Conservation (phyloP, 2,888 invertebrate species). For the Blera fallax region DNA sequence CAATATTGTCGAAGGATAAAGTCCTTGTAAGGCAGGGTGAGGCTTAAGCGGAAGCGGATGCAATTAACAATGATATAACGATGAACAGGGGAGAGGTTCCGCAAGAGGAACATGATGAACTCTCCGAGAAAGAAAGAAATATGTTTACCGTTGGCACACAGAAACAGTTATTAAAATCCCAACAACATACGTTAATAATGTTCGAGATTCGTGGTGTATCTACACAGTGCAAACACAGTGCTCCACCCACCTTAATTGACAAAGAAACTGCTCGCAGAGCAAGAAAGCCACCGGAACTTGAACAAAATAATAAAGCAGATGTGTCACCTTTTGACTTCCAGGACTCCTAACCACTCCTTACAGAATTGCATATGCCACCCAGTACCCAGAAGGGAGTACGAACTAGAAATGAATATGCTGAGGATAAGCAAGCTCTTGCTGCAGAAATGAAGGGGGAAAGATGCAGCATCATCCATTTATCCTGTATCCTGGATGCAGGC, state of each 20-base stretch:
- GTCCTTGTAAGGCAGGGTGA: conserved; percentile 4
- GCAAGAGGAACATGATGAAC: conserved; percentile 14
- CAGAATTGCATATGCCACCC: conserved; percentile 4
- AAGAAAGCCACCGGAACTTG: conserved; percentile 34
- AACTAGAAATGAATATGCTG: conserved; percentile 28
- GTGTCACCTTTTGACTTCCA: conserved; percentile 42
- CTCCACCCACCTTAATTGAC: conserved; percentile 47
- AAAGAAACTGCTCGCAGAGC: conserved; percentile 44
- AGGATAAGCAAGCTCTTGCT: conserved; percentile 30
- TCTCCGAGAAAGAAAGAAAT: conserved; percentile 20
- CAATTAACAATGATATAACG: conserved; percentile 60
- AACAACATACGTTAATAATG: conserved; percentile 57
- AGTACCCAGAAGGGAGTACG: background rate
- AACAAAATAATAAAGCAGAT: conserved; percentile 59
- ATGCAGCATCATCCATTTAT: conserved; percentile 20
- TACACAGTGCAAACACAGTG: conserved; percentile 27
- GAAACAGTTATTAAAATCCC: conserved; percentile 63
- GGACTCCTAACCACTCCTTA: background rate
- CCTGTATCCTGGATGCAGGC: conserved; percentile 42
- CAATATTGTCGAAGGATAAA: conserved; percentile 23
- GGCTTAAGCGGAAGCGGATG: conserved; percentile 39
- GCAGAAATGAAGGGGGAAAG: conserved; percentile 18
- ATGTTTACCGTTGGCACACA: conserved; percentile 58
- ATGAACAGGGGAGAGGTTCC: background rate
- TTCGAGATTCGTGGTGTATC: conserved; percentile 55